Conservation (phyloP, 2,113 vertebrate genomes). For the Gambusia holbrooki region DNA sequence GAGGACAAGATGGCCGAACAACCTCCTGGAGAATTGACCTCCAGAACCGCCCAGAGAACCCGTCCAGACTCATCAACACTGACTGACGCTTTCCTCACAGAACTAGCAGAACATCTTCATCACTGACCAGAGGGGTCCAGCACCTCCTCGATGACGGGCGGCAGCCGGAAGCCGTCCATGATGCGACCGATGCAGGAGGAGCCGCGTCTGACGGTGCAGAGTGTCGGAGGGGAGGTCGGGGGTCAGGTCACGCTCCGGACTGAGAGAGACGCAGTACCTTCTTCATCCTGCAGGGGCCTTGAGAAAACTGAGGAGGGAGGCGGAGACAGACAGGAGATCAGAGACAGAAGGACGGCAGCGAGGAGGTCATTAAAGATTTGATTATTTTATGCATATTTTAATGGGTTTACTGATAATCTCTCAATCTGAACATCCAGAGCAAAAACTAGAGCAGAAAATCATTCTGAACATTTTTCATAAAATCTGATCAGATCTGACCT, state of each 20-base stretch:
- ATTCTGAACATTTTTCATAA: no score
- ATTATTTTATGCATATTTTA: no score
- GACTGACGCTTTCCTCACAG: no score
- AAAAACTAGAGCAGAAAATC: no score
- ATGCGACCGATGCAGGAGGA: conserved; percentile 12
- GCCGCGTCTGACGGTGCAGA: conserved; percentile 19
- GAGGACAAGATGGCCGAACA: no score
- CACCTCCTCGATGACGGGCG: conserved; percentile 76
- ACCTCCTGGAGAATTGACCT: no score
- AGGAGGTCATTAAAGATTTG: no score
- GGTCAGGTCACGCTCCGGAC: conserved; percentile 45
- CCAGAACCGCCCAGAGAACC: no score
- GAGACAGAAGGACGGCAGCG: neutral
- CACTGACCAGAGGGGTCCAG: conserved; percentile 67
- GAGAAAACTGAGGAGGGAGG: conserved; percentile 11
- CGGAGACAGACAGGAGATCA: neutral
- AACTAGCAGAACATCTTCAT: neutral
- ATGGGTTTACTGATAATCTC: no score
- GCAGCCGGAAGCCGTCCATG: conserved; percentile 76
- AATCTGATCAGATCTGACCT: no score
- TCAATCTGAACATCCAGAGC: no score
- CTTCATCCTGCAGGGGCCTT: conserved; percentile 63
- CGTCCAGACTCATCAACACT: no score
- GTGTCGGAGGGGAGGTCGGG: neutral
- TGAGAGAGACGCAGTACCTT: conserved; percentile 26